Conservation (phyloP, 2,888 invertebrate species). For the Stenoptilia bipunctidactyla region DNA sequence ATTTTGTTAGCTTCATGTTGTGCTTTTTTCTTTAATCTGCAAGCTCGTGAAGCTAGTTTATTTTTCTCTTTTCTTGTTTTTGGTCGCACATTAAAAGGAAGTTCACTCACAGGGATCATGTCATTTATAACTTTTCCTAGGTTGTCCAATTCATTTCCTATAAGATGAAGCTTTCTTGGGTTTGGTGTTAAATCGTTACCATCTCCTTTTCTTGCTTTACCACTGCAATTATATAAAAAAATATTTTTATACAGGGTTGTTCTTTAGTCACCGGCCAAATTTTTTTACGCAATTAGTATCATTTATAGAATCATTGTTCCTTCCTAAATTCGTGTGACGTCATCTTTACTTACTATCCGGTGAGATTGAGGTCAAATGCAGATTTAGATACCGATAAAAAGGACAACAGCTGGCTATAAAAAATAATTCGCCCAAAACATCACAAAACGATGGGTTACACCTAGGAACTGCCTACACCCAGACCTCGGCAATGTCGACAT, state of each 20-base stretch:
- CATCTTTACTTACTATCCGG: too few species aligned
- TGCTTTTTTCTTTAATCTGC: slow-evolving; percentile 97
- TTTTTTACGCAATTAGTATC: too few species aligned
- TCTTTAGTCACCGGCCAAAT: too few species aligned
- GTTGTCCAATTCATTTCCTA: slow-evolving; percentile 93
- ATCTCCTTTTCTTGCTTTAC: slow-evolving; percentile 95
- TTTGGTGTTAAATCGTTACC: slow-evolving; percentile 98
- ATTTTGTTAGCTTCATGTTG: slow-evolving; percentile 99
- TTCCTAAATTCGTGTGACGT: too few species aligned
- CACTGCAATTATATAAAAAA: slow-evolving; percentile 54
- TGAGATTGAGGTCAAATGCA: too few species aligned
- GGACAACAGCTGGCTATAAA: too few species aligned
- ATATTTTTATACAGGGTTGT: slow-evolving; percentile 11
- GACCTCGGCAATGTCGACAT: too few species aligned
- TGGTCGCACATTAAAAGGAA: slow-evolving; percentile 89
- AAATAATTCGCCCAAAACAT: too few species aligned
- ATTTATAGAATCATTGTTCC: too few species aligned
- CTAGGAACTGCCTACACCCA: too few species aligned
- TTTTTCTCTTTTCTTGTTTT: slow-evolving; percentile 98
- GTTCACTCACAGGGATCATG: slow-evolving; percentile 94
- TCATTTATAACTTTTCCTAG: slow-evolving; percentile 92
- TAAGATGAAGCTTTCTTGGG: slow-evolving; percentile 89
- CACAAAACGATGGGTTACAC: too few species aligned
- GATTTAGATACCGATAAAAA: too few species aligned
- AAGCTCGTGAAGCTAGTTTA: slow-evolving; percentile 96